Conservation (phyloP, 2,113 vertebrate species). For the Holacanthus passer region DNA sequence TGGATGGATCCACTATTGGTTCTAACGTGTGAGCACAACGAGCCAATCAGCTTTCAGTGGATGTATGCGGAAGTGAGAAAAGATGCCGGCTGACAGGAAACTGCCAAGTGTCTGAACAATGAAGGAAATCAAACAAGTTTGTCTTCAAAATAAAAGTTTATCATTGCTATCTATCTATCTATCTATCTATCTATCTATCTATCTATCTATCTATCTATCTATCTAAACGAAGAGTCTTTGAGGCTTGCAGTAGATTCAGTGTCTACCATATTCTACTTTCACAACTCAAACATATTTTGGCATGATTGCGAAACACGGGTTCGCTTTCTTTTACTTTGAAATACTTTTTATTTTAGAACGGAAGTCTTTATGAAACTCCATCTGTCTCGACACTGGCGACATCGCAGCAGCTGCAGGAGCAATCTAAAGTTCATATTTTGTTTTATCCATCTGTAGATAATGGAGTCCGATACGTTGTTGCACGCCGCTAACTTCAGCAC, state of each 20-base stretch:
- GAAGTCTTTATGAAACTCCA: not conserved
- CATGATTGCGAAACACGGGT: fast-evolving
- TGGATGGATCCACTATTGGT: not conserved
- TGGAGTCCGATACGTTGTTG: constrained; percentile 74
- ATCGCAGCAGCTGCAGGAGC: not conserved
- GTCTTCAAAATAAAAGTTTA: constrained; percentile 33
- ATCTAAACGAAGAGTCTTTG: not conserved
- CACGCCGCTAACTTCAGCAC: constrained; percentile 89
- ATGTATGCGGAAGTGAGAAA: constrained; percentile 76
- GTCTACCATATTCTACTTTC: not conserved
- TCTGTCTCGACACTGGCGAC: not conserved
- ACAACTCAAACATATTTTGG: not conserved
- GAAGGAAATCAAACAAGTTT: not conserved
- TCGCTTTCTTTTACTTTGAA: constrained; percentile 29
- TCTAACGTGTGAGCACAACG: no score
- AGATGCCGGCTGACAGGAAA: constrained; percentile 28
- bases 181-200: not conserved
- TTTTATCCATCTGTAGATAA: not conserved
- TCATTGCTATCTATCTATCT: not conserved
- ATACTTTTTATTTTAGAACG: not conserved
- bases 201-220: not conserved
- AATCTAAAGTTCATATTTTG: not conserved
- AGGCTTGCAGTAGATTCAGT: fast-evolving
- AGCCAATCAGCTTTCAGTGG: constrained; percentile 53
- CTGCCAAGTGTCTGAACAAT: fast-evolving